Evolutionary conservation across 1,140 invertebrate genomes (phyloP).

Genomic region (Adelges cooleyi): DNA sequence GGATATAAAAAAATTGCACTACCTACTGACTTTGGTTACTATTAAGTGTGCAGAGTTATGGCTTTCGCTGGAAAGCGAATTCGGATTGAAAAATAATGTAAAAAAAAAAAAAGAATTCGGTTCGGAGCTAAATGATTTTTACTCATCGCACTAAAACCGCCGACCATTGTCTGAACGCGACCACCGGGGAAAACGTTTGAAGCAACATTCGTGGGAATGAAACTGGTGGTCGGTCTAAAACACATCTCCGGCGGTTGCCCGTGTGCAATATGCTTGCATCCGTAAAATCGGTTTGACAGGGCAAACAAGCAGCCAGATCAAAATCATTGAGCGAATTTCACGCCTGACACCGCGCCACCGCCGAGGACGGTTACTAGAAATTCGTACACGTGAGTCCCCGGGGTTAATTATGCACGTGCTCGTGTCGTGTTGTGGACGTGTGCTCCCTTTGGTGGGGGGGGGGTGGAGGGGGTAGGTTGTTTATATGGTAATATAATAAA

Average conservation of each 20-base stretch:
- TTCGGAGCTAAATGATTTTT: too few species aligned
- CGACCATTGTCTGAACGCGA: not conserved
- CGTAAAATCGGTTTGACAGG: constrained; percentile 24
- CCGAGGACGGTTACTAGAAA: not conserved
- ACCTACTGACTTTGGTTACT: too few species aligned
- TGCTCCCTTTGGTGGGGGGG: too few species aligned
- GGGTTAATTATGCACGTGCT: not conserved
- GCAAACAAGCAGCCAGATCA: not conserved
- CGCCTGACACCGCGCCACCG: not conserved
- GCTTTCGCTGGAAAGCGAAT: too few species aligned
- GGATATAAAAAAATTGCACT: too few species aligned
- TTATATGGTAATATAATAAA: too few species aligned
- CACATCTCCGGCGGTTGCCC: not conserved
- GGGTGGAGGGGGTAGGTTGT: too few species aligned
- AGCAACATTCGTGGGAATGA: constrained; percentile 5
- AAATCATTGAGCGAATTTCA: constrained; percentile 4
- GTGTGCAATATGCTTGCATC: not conserved
- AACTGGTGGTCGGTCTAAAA: not conserved
- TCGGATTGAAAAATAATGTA: too few species aligned
- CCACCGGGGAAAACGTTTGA: too few species aligned
- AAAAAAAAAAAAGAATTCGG: too few species aligned
- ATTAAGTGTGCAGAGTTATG: too few species aligned
- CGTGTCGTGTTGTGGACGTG: too few species aligned
- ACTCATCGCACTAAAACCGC: not conserved
- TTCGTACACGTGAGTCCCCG: not conserved